A percentile compares a stretch with the other conserved stretches of the same genome.
Evolutionary conservation across 2,888 invertebrate genomes (phyloP).

Genomic region (Torymus aiolomorphi): DNA sequence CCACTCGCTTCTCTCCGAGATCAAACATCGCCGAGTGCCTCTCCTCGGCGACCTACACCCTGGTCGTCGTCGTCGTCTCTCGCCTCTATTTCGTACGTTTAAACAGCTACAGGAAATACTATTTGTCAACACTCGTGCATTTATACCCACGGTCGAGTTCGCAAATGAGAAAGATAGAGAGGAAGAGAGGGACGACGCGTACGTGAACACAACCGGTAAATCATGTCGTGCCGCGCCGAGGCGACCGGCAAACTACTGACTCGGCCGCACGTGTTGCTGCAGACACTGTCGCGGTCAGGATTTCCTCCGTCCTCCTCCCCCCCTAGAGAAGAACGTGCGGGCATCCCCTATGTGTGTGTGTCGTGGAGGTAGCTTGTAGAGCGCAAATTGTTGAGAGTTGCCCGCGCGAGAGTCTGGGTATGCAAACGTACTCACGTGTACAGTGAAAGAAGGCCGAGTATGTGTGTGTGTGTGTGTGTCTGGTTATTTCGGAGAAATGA

Average conservation of each 20-base stretch:
- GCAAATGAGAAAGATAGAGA: background rate
- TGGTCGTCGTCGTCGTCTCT: no score
- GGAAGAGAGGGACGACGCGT: constrained; percentile 8
- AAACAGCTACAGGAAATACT: constrained; percentile 64
- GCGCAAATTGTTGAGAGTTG: no score
- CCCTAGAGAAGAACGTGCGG: background rate
- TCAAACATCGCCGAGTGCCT: no score
- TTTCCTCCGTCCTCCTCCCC: background rate
- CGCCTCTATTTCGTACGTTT: constrained; percentile 63
- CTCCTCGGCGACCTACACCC: no score
- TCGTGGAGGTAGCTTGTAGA: no score
- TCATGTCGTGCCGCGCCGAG: constrained; percentile 56
- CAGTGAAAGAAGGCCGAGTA: no score
- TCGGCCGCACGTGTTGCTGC: constrained; percentile 24
- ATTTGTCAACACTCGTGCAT: constrained; percentile 68
- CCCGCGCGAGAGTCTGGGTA: no score
- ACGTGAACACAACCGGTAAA: constrained; percentile 63
- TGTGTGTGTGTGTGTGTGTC: no score
- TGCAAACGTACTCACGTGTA: no score
- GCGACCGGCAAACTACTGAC: constrained; percentile 63
- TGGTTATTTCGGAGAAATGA: no score
- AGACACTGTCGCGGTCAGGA: constrained; percentile 13
- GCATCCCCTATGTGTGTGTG: background rate
- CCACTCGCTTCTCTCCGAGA: no score
- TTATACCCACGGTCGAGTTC: constrained; percentile 57